Evolutionary conservation across 1,140 invertebrate genomes (phyloP), one percentile per base, ranked within the genome.

Genomic region (Apis mellifera): DNA sequence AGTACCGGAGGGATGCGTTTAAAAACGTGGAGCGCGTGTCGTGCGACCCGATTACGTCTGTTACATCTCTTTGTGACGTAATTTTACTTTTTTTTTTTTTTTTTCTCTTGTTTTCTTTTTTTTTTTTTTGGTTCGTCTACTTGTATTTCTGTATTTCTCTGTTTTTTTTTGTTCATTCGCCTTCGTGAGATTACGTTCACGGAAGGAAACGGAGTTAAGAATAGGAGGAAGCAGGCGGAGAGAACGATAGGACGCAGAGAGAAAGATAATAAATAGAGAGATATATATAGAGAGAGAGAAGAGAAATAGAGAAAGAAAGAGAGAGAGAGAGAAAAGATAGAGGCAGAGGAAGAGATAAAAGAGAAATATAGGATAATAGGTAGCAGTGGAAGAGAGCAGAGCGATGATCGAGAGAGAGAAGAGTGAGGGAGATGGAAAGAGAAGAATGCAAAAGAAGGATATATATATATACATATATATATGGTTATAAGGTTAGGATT

Each of bases 191-290:
- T 80, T 60, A 83, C 74, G 84, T 76, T 68, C 52, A 73, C 71
- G 64, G 74, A 69, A 84, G 77, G 73, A 78, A 66, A 70, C 68
- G 55, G 71, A 85, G 78, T 64, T 68, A 48, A 81, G 55, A 76
- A 69, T 54, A 64, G 82, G 78, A 79, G 62, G 71, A 84, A 82
- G 75, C 66, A 73, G 42, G 79, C 85, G 83, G 87, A 82, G 73
- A 85, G 74, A 86, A 75, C 86, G 71, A 86, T 80, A 86, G 70
- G 70, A 84, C 17, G 71, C 64, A 72, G 52, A 84, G 59, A 75
- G 52, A 59, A 52, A 85, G 17, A 82, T 12, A 78, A 17, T 70
- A 15, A 54, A 59, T 21, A 72, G 9, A 80, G 48, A 77, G n/a
- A n/a, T n/a, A n/a, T n/a, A n/a, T n/a, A n/a, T n/a, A 71, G 21